Conservation (phyloP, 2,113 vertebrate species). For the Sula dactylatra region DNA sequence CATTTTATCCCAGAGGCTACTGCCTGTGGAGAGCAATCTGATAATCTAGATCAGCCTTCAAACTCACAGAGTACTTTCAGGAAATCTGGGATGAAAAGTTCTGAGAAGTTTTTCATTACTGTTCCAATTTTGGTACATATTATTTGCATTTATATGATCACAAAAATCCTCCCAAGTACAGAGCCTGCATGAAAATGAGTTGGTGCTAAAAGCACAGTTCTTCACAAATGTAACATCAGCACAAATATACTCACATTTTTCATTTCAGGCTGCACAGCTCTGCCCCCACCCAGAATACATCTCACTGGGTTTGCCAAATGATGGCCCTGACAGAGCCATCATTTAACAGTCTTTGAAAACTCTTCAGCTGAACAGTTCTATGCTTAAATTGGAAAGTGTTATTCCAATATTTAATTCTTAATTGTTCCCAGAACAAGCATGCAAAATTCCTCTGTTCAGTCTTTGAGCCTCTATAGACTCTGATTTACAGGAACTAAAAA, state of each 20-base stretch:
- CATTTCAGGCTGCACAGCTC: background rate
- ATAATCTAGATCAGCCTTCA: background rate
- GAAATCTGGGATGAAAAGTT: background rate
- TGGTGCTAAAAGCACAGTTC: background rate
- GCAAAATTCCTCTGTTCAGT: background rate
- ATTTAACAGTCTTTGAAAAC: background rate
- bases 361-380: background rate
- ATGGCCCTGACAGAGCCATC: background rate
- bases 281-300: background rate
- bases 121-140: background rate
- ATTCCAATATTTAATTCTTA: background rate
- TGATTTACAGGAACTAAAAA: background rate
- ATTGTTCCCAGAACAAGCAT: background rate
- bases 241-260: background rate
- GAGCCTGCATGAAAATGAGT: background rate
- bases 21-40: background rate
- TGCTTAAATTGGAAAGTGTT: background rate
- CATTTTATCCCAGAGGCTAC: background rate
- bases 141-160: background rate
- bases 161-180: background rate
- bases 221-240: background rate
- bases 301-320: background rate
- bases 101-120: background rate
- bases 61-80: background rate
- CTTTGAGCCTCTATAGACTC: background rate